These are phyloP conservation scores for Nannoperca obscura DNA, from an alignment of 2,797 vertebrate genomes.

Conservation along the genomic window DNA sequence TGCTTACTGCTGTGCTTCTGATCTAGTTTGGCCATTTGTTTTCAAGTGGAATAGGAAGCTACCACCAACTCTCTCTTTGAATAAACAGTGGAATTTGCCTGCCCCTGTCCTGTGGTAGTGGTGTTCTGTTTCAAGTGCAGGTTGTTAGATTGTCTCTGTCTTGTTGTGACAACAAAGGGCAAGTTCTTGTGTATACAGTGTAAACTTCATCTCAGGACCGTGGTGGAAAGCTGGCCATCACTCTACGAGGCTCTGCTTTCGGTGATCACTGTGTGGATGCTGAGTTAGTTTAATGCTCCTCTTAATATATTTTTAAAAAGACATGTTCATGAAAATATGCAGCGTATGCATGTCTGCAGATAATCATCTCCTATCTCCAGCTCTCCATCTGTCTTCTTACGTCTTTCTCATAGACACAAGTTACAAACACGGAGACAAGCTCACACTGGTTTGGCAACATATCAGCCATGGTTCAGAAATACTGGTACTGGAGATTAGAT, in stretches of 20 bases:
- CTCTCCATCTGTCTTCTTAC: conserved; percentile 19
- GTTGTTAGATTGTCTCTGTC: conserved; percentile 65
- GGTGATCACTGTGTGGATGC: not conserved
- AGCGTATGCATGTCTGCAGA: conserved; percentile 19
- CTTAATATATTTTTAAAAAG: not conserved
- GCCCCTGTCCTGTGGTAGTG: conserved; percentile 42
- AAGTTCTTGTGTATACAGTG: conserved; percentile 72
- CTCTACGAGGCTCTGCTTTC: not conserved
- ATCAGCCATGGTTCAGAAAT: conserved; percentile 57
- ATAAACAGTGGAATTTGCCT: conserved; percentile 57
- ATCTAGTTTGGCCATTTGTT: conserved; percentile 56
- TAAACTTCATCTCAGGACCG: conserved; percentile 60
- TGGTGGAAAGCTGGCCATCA: conserved; percentile 11
- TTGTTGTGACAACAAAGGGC: conserved; percentile 77
- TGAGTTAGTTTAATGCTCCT: not conserved
- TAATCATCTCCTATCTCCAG: conserved; percentile 49
- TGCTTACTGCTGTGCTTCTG: conserved; percentile 29
- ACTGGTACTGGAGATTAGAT: conserved; percentile 52
- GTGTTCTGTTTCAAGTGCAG: conserved; percentile 62
- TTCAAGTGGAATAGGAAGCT: conserved; percentile 41
- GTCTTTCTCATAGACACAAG: conserved; percentile 40
- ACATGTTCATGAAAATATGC: conserved; percentile 45
- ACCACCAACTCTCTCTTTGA: conserved; percentile 15
- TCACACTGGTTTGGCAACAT: conserved; percentile 76
- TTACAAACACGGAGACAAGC: conserved; percentile 48